phyloP scores from a whole-genome alignment of 1,140 invertebrate genomes.

The Medauroidea extradentata region DNA sequence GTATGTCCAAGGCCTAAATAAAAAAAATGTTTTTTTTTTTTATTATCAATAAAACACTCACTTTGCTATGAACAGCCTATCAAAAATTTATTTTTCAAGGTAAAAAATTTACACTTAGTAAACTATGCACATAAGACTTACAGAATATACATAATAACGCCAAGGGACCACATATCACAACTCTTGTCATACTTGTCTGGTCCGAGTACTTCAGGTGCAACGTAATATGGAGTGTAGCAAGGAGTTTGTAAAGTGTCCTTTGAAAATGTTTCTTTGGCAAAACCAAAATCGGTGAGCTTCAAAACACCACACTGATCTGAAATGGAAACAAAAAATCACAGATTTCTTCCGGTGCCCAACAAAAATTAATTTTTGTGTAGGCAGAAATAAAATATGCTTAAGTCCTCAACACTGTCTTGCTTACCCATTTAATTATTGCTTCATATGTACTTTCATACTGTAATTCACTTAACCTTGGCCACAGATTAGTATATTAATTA shows the following conservation, averaged over 20 bases:
- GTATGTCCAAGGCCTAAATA: too few relatives aligned
- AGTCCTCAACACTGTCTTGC: too few relatives aligned
- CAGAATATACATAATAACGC: conserved; percentile 98
- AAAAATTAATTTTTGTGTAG: too few relatives aligned
- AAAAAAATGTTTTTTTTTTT: conserved; percentile 4
- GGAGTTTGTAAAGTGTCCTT: conserved; percentile 90
- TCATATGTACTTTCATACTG: too few relatives aligned
- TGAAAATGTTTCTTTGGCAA: conserved; percentile 93
- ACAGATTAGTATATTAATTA: too few relatives aligned
- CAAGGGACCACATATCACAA: conserved; percentile 97
- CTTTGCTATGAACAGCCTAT: not conserved
- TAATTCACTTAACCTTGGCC: too few relatives aligned
- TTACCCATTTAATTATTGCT: too few relatives aligned
- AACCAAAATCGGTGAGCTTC: conserved; percentile 99
- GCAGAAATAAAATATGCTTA: too few relatives aligned
- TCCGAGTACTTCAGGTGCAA: conserved; percentile 93
- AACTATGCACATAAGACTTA: conserved; percentile 50
- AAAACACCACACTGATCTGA: conserved; percentile 67
- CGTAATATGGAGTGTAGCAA: conserved; percentile 98
- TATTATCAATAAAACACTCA: not conserved
- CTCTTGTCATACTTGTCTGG: conserved; percentile 98
- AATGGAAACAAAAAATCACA: conserved; percentile 23
- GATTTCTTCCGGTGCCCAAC: too few relatives aligned
- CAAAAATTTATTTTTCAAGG: not conserved
- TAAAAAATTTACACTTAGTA: not conserved